phyloP scores from a whole-genome alignment of 2,113 vertebrate genomes.

The Geococcyx californianus region DNA sequence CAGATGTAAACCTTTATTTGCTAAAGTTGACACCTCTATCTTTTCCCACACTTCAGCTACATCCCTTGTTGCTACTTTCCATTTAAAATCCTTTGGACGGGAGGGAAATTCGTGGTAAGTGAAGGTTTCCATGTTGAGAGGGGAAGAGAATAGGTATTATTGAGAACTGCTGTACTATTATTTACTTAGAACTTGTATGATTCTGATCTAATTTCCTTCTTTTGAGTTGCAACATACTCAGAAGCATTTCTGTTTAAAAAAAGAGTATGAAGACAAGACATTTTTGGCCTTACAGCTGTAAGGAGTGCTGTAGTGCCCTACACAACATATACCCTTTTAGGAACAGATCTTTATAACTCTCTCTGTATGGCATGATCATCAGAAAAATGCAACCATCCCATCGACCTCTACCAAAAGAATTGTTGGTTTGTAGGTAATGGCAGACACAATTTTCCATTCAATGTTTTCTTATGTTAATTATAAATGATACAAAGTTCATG shows the following conservation, averaged over 20 bases:
- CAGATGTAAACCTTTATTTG: not conserved
- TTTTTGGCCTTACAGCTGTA: not conserved
- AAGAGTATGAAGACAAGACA: not conserved
- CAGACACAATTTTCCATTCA: not conserved
- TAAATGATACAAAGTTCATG: not conserved
- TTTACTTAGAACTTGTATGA: not conserved
- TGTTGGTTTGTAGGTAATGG: not conserved
- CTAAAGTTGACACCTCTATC: not conserved
- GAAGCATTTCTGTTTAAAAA: not conserved
- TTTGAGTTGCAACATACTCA: not conserved
- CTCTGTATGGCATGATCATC: not conserved
- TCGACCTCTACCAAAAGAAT: not conserved
- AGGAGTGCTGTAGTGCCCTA: not conserved
- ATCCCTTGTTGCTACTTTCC: not conserved
- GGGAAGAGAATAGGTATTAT: not conserved
- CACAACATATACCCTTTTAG: not conserved
- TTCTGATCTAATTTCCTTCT: not conserved
- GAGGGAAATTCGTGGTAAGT: not conserved
- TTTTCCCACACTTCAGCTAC: not conserved
- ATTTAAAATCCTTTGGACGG: not conserved
- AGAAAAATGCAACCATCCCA: not conserved
- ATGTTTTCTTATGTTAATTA: not conserved
- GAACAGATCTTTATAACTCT: not conserved
- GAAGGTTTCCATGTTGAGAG: not conserved
- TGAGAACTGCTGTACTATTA: not conserved